Evolutionary conservation across 64 coral and sea anemone genomes (phyloP), one percentile per base, ranked within the genome.

Genomic region (Catalaphyllia jardinei): DNA sequence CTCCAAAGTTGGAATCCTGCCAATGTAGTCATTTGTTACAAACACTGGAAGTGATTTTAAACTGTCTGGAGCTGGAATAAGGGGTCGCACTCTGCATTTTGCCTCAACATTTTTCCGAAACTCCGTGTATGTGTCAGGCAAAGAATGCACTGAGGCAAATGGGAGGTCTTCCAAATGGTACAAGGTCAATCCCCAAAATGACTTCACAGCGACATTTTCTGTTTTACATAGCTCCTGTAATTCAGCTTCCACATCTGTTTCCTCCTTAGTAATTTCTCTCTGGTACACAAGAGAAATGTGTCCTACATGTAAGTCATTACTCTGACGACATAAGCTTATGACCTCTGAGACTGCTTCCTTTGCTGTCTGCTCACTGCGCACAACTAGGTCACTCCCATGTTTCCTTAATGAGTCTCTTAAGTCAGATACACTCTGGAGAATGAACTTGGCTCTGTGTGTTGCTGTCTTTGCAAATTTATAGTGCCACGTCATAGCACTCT

Each of bases 401-500:
- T 74, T 75, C 77, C 54, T 55, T 30, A 92, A 65, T 76, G 67
- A 49, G 33, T 87, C 59, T 82, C 82, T 83, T 39, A 92, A 79
- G 75, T 86, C 82, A 18, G 16, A 73, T 12, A 93, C 86, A 80
- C 91, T 88, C 22, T 93, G 78, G 10, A 87, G 29, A 25, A 88
- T 75, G 52, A 88, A 88, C 42, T 79, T 88, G 20, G 86, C 65
- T 38, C 84, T 65, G 73, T 73, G 87, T 46, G 51, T 54, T 46
- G 62, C 91, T 31, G 91, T 93, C 67, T 93, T 93, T 72, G 76
- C 75, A 83, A 93, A 88, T 38, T 78, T 71, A 35, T 80, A 93
- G 49, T 88, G 86, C 86, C 91, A 93, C 17, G 91, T 88, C 27
- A 67, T 12, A 25, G 42, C 60, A 72, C 11, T 67, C 29, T 49